Evolutionary conservation across 2,888 invertebrate genomes (phyloP).

Genomic region (Galerucella calmariensis): DNA sequence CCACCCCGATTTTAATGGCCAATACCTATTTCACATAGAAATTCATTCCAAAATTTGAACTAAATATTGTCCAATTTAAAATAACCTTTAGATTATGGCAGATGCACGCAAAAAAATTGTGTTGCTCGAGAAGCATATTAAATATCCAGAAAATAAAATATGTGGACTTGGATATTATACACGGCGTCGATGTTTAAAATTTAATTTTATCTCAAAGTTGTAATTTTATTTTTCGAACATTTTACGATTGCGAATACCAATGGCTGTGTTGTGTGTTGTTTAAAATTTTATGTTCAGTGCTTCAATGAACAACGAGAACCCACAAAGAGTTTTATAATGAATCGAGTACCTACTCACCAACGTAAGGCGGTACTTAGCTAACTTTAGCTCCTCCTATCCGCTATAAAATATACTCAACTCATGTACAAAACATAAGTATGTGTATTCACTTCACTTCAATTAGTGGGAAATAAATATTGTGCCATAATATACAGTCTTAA

Average conservation of each 20-base stretch:
- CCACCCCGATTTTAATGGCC: too few species aligned
- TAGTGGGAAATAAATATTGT: constrained; percentile 37
- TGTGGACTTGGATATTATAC: too few species aligned
- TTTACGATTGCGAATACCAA: neutral
- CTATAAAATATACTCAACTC: constrained; percentile 19
- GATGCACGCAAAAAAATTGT: too few species aligned
- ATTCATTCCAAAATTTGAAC: too few species aligned
- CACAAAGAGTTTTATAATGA: constrained; percentile 5
- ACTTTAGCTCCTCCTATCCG: constrained; percentile 29
- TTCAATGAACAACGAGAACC: constrained; percentile 15
- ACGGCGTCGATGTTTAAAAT: neutral
- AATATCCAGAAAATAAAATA: too few species aligned
- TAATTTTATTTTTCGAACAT: neutral
- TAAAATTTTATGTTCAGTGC: constrained; percentile 18
- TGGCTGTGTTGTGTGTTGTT: constrained; percentile 1
- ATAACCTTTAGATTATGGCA: too few species aligned
- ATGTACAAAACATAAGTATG: constrained; percentile 5
- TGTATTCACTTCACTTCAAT: constrained; percentile 28
- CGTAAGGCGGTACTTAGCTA: constrained; percentile 25
- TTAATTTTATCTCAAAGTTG: neutral
- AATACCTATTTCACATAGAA: too few species aligned
- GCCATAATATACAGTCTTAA: constrained; percentile 12
- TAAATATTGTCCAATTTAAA: too few species aligned
- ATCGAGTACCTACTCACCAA: constrained; percentile 17
- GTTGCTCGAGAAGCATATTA: too few species aligned